These are phyloP conservation scores for Machaerirhynchus nigripectus DNA, from an alignment of 2,113 vertebrate species.

Conservation along the genomic window DNA sequence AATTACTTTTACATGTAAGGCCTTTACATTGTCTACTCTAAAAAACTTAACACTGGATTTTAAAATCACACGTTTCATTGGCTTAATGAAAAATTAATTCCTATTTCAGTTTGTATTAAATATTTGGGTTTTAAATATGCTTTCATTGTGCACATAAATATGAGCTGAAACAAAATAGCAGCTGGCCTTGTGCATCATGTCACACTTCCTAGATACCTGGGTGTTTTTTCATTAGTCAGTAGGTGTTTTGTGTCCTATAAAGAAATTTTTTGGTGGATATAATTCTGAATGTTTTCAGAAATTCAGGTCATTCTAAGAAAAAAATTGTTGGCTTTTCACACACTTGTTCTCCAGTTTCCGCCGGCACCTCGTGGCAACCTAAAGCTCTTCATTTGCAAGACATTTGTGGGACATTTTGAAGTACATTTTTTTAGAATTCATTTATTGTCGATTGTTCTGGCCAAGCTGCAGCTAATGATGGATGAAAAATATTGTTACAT, in stretches of 20 bases:
- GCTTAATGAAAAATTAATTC: background rate
- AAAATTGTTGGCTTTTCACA: background rate
- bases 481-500: background rate
- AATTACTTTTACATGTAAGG: background rate
- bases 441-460: background rate
- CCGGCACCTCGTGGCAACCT: background rate
- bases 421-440: background rate
- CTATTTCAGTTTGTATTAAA: background rate
- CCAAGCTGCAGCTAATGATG: background rate
- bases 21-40: background rate
- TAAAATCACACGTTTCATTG: background rate
- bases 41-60: background rate
- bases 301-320: background rate
- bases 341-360: background rate
- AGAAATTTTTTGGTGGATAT: background rate
- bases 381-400: background rate
- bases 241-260: background rate
- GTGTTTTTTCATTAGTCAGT: background rate
- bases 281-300: background rate
- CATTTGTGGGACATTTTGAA: background rate
- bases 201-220: background rate
- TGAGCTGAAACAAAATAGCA: background rate
- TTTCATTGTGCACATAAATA: background rate
- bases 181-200: background rate
- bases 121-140: background rate